These are phyloP conservation scores for Apeira syringaria DNA, from an alignment of 2,888 invertebrate species.

Conservation along the genomic window DNA sequence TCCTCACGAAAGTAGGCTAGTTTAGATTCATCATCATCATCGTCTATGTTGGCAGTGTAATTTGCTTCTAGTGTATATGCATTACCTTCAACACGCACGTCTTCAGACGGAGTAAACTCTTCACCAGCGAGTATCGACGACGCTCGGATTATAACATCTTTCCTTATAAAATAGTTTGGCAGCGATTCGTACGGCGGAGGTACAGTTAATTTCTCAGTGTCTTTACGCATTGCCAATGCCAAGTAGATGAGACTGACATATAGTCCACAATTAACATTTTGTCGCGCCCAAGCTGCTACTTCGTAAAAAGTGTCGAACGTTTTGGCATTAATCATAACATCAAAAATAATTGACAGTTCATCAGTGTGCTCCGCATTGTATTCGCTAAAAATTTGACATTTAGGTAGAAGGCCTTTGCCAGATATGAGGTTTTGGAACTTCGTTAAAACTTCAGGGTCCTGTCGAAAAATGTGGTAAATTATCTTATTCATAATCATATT, in stretches of 20 bases:
- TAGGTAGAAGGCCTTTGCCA: constrained; percentile 52
- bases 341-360: constrained; percentile 62
- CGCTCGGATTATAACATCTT: constrained; percentile 81
- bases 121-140: constrained; percentile 54
- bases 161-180: constrained; percentile 86
- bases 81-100: constrained; percentile 62
- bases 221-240: constrained; percentile 82
- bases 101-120: constrained; percentile 46
- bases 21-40: constrained; percentile 79
- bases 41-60: constrained; percentile 64
- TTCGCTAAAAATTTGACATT: constrained; percentile 69
- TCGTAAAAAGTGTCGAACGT: constrained; percentile 83
- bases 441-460: constrained; percentile 56
- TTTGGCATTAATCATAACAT: constrained; percentile 81
- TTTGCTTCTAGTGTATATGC: constrained; percentile 63
- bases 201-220: constrained; percentile 81
- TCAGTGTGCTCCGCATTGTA: constrained; percentile 53
- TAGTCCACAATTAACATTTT: constrained; percentile 85
- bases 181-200: constrained; percentile 87
- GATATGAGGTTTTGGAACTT: constrained; percentile 51
- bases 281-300: constrained; percentile 82
- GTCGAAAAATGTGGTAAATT: constrained; percentile 3
- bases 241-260: constrained; percentile 85
- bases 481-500: too few species aligned
- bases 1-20: constrained; percentile 89